Conservation (phyloP, 2,888 invertebrate species). For the Drosophila suboccidentalis region DNA sequence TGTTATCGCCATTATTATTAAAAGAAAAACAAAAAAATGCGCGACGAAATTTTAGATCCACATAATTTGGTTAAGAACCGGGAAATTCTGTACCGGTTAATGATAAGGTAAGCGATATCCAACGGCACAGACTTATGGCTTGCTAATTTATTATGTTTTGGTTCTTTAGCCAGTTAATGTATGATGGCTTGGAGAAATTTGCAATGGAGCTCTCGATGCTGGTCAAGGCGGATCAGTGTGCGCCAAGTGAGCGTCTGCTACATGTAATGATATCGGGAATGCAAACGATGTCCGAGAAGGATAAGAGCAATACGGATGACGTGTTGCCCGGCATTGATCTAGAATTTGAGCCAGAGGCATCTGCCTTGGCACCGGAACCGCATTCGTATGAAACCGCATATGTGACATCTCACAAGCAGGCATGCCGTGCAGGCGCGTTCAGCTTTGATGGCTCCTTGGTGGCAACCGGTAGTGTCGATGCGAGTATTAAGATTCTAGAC, state of each 20-base stretch:
- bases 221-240: constrained; percentile 96
- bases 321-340: constrained; percentile 89
- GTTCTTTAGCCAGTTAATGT: constrained; percentile 94
- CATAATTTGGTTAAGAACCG: constrained; percentile 94
- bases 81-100: constrained; percentile 95
- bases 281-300: constrained; percentile 91
- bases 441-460: constrained; percentile 97
- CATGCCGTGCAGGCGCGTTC: constrained; percentile 98
- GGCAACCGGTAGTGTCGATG: constrained; percentile 99
- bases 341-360: constrained; percentile 98
- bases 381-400: constrained; percentile 99
- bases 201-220: constrained; percentile 94
- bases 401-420: constrained; percentile 98
- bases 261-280: constrained; percentile 94
- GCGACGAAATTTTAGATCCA: constrained; percentile 87
- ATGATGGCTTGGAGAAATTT: constrained; percentile 98
- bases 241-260: constrained; percentile 96
- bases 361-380: constrained; percentile 97
- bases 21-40: constrained; percentile 72
- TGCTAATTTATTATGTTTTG: background rate
- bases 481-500: constrained; percentile 99
- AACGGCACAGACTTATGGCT: no score
- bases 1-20: constrained; percentile 8
- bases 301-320: constrained; percentile 85
- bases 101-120: constrained; percentile 91